Percentiles rank a stretch among this genome's conserved stretches.
Conservation (phyloP, 2,113 vertebrate genomes). For the human (Homo sapiens) region DNA sequence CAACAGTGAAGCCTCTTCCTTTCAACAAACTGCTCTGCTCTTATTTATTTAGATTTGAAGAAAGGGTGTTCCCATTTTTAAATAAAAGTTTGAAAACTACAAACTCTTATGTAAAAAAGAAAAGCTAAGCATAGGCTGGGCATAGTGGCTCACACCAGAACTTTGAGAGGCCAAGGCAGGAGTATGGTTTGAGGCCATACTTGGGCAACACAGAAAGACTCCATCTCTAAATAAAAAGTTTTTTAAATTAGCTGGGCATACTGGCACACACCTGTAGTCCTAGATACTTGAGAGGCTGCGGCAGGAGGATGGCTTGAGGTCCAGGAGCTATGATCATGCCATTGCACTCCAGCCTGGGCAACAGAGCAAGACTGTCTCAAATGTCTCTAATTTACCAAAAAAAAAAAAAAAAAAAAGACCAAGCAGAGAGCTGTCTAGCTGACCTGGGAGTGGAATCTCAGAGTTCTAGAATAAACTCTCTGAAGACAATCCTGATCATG, state of each 20-base stretch:
- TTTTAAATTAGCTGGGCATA: too few relatives aligned
- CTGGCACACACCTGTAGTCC: too few relatives aligned
- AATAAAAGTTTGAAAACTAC: not conserved
- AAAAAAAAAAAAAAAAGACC: not conserved
- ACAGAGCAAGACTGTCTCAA: too few relatives aligned
- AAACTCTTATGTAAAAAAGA: not conserved
- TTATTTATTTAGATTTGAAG: not conserved
- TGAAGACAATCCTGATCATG: not conserved
- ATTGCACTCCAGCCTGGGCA: too few relatives aligned
- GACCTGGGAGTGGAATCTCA: not conserved
- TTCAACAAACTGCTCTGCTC: not conserved
- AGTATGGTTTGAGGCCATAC: too few relatives aligned
- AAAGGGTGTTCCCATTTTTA: not conserved
- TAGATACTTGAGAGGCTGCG: too few relatives aligned
- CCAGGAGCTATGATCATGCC: too few relatives aligned
- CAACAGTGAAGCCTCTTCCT: not conserved
- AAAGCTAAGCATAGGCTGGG: not conserved
- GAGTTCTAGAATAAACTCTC: not conserved
- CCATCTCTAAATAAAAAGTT: too few relatives aligned
- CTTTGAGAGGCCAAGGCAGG: too few relatives aligned
- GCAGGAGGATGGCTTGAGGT: too few relatives aligned
- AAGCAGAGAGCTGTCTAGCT: not conserved
- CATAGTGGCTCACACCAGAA: too few relatives aligned
- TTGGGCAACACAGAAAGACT: too few relatives aligned
- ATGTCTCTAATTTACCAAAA: not conserved